phyloP scores from a whole-genome alignment of 2,797 vertebrate species.

The Coregonus suidteri region DNA sequence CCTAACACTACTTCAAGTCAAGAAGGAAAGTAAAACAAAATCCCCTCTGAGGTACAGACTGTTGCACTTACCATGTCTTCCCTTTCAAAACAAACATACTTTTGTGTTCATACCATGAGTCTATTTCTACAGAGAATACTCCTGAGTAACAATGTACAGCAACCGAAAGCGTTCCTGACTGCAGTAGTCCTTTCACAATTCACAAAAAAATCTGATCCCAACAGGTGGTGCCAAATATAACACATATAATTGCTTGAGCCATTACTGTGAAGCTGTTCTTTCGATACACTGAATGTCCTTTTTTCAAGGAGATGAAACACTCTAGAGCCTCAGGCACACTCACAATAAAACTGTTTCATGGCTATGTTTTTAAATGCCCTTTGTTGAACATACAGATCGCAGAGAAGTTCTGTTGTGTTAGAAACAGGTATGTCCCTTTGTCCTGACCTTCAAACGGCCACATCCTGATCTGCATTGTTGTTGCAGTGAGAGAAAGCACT shows the following conservation, averaged over 20 bases:
- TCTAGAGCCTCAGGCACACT: constrained; percentile 26
- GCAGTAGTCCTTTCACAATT: constrained; percentile 37
- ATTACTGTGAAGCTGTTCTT: constrained; percentile 48
- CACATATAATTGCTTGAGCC: constrained; percentile 47
- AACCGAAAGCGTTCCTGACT: constrained; percentile 25
- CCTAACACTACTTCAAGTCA: neutral
- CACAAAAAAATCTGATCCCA: neutral
- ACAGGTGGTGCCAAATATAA: constrained; percentile 30
- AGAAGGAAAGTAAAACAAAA: neutral
- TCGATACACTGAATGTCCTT: constrained; percentile 47
- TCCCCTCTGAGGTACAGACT: neutral
- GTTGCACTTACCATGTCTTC: neutral
- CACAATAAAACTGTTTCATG: constrained; percentile 25
- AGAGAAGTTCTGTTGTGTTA: neutral
- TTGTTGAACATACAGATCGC: constrained; percentile 30
- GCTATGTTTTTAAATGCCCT: constrained; percentile 34
- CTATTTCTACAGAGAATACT: constrained; percentile 21
- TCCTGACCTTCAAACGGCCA: neutral
- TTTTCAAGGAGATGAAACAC: constrained; percentile 33
- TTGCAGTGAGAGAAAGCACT: neutral
- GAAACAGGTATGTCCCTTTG: neutral
- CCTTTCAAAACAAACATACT: neutral
- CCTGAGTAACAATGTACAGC: constrained; percentile 16
- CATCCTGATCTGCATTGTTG: neutral
- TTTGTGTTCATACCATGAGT: neutral